Base-by-base conservation (phyloP, 2,797 vertebrate species). In the Synaphobranchus kaupii region DNA sequence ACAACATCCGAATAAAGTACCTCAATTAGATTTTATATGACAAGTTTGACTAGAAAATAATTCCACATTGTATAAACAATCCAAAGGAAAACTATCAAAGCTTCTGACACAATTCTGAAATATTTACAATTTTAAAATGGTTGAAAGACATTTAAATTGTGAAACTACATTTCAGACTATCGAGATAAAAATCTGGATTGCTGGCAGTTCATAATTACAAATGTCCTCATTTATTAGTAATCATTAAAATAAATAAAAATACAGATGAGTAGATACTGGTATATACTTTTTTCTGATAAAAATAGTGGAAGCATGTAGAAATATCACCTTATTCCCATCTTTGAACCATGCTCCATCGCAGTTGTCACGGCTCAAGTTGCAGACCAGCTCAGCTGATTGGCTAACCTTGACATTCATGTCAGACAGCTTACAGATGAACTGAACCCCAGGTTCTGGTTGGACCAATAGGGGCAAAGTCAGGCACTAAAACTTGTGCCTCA, bases 311-410 rank as follows among this genome's bases (percentile, higher is more conserved):
- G 25, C 22, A 5, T 6, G 20, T 63, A 68, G 25, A 22, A 28
- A 5, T 9, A 86, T 85, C 34, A 98, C 98, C 97, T 98, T 95
- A 68, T 94, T 93, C 15, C 97, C 96, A 20, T 97, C 96, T 92
- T 96, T 97, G 93, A 96, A 97, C 97, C 98, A 98, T 89, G 50
- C 50, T 48, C 97, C 97, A 0, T 95, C 93, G 58, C 95, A 94
- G 0, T 95, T 92, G 7, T 97, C 94, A 39, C 90, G 95, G 92
- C 92, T 96, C 90, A 98, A 94, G 78, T 94, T 95, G 84, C 97
- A 98, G 4, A 94, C 94, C 12, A 98, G 91, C 83, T 95, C 93
- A 2, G 95, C 94, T 0, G 92, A 84, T 63, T 97, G 94, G 3
- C 95, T 95, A 50, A 95, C 95, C 81, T 93, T 85, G 0, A 94